phyloP scores from a whole-genome alignment of 2,113 vertebrate species.

The Pungitius pungitius region DNA sequence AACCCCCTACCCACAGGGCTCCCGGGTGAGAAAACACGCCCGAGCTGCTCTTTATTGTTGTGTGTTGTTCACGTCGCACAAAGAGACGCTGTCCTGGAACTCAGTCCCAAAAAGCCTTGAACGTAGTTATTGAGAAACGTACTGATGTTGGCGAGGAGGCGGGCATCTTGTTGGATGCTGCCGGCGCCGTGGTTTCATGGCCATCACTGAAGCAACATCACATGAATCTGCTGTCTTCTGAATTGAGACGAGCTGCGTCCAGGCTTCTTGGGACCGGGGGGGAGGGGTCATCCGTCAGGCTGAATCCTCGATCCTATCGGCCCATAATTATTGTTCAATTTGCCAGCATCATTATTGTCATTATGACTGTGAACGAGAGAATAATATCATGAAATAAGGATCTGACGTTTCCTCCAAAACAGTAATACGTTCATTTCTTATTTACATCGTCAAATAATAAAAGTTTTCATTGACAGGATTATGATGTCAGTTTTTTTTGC shows the following conservation, averaged over 20 bases:
- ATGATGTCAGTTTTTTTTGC: constrained; percentile 15
- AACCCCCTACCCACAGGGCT: constrained; percentile 29
- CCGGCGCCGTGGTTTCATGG: constrained; percentile 21
- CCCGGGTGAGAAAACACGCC: constrained; percentile 15
- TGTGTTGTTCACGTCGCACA: background rate
- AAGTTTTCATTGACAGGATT: constrained; percentile 1
- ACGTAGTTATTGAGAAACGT: background rate
- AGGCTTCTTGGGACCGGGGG: constrained; percentile 45
- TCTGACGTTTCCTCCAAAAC: constrained; percentile 5
- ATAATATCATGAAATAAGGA: constrained; percentile 3
- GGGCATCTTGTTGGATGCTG: constrained; percentile 12
- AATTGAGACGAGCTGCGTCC: constrained; percentile 38
- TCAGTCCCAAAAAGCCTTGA: background rate
- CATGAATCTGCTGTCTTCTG: constrained; percentile 54
- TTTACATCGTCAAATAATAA: constrained; percentile 7
- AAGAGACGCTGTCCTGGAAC: background rate
- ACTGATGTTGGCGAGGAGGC: background rate
- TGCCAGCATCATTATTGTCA: constrained; percentile 27
- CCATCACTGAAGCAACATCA: constrained; percentile 33
- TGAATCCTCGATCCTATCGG: background rate
- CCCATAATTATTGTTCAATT: constrained; percentile 22
- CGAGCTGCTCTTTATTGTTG: background rate
- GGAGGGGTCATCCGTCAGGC: constrained; percentile 56
- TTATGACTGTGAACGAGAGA: background rate
- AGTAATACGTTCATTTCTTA: background rate